Evolutionary conservation across 1,140 invertebrate species (phyloP).

Genomic region (Pseudomyrmex cubaensis): DNA sequence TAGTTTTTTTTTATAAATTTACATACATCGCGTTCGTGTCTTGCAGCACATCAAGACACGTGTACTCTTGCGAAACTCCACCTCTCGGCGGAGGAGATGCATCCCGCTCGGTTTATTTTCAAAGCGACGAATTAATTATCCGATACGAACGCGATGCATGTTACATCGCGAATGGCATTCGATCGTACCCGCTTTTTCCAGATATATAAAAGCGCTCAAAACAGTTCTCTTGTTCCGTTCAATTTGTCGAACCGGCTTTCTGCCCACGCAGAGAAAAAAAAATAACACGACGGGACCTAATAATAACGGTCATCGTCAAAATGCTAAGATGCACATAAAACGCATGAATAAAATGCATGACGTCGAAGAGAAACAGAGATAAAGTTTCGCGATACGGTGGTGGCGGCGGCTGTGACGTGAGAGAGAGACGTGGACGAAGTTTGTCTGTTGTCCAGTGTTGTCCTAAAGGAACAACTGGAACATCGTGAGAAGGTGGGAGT

Average conservation of each 20-base stretch:
- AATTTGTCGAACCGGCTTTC: slow-evolving; percentile 30
- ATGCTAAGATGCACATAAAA: slow-evolving; percentile 40
- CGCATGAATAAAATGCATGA: background rate
- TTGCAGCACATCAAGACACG: too few species aligned
- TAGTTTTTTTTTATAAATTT: background rate
- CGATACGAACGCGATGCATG: slow-evolving; percentile 18
- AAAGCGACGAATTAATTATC: slow-evolving; percentile 30
- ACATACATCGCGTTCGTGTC: background rate
- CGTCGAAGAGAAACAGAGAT: slow-evolving; percentile 3
- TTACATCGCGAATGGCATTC: slow-evolving; percentile 30
- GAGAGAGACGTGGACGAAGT: slow-evolving; percentile 48
- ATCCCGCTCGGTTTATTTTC: slow-evolving; percentile 31
- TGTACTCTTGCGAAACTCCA: slow-evolving; percentile 32
- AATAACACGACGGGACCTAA: background rate
- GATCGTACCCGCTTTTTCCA: slow-evolving; percentile 30
- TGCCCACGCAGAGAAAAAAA: slow-evolving; percentile 34
- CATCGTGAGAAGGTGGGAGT: slow-evolving; percentile 79
- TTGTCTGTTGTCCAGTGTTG: slow-evolving; percentile 39
- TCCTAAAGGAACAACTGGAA: slow-evolving; percentile 74
- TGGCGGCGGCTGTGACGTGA: slow-evolving; percentile 9
- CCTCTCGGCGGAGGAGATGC: background rate
- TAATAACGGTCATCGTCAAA: slow-evolving; percentile 18
- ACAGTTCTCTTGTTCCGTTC: background rate
- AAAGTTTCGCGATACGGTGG: slow-evolving; percentile 5
- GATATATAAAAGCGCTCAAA: slow-evolving; percentile 2